Evolutionary conservation across 2,797 vertebrate species (phyloP), one percentile per base, ranked within the genome.

Genomic region (Pygocentrus nattereri): DNA sequence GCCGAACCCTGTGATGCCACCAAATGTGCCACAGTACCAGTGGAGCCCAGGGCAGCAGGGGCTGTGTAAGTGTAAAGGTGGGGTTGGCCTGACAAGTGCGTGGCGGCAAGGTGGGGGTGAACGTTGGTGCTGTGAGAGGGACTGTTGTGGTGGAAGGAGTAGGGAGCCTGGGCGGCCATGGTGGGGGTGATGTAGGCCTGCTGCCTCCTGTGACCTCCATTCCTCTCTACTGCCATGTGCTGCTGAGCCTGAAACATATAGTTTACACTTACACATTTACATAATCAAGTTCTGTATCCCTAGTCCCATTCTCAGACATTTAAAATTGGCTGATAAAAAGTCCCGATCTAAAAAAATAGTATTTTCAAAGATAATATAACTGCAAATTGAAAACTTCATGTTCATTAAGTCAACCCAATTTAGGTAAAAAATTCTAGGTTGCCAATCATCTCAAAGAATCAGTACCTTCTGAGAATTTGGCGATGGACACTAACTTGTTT

Each of bases 111-210:
- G 89, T 99, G 97, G 0, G 97, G 96, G 87, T 98, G 98, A 74
- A 98, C 94, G 1, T 95, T 94, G 13, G 95, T 93, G 3, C 96
- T 93, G 7, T 99, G 98, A 87, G 95, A 94, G 78, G 97, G 96
- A 88, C 97, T 98, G 88, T 95, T 97, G 90, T 97, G 96, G 62
- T 98, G 97, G 93, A 99, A 99, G 89, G 97, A 96, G 90, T 98
- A 99, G 0, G 97, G 97, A 25, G 97, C 96, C 92, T 98, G 98
- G 81, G 97, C 95, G 80, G 97, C 95, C 88, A 99, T 97, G 67
- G 97, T 98, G 73, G 98, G 98, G 31, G 98, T 91, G 93, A 99
- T 98, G 94, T 98, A 99, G 87, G 98, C 98, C 90, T 99, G 98
- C 88, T 99, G 98, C 77, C 97, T 94, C 76, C 97, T 95, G 88